phyloP scores from a whole-genome alignment of 2,888 invertebrate genomes.

The Colletes collaris region DNA sequence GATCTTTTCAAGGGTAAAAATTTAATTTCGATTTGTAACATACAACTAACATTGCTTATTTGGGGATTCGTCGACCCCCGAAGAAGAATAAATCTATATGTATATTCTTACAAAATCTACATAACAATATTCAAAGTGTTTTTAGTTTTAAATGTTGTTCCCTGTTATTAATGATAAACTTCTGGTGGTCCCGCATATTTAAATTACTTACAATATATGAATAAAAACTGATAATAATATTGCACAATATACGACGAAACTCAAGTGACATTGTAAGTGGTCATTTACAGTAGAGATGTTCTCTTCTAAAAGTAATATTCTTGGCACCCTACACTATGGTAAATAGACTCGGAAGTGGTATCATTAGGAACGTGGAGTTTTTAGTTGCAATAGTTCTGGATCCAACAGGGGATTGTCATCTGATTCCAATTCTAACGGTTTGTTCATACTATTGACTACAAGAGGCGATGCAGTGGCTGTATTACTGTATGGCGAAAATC shows the following conservation, averaged over 20 bases:
- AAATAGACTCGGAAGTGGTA: conserved; percentile 26
- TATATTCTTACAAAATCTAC: conserved; percentile 66
- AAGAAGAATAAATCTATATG: conserved; percentile 38
- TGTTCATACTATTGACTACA: conserved; percentile 79
- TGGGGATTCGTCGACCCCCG: conserved; percentile 28
- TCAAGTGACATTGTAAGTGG: conserved; percentile 21
- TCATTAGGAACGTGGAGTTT: conserved; percentile 79
- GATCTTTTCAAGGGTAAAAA: conserved; percentile 33
- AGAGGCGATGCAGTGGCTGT: conserved; percentile 77
- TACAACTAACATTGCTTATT: conserved; percentile 31
- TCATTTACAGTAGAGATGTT: conserved; percentile 17
- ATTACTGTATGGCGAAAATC: conserved; percentile 80
- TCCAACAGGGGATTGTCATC: conserved; percentile 80
- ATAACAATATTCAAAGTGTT: conserved; percentile 49
- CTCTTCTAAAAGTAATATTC: conserved; percentile 28
- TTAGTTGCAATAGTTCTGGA: conserved; percentile 80
- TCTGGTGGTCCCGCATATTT: conserved; percentile 54
- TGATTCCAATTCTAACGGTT: conserved; percentile 73
- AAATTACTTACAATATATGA: conserved; percentile 18
- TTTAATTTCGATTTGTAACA: conserved; percentile 44
- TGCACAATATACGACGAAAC: conserved; percentile 29
- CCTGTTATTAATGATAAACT: conserved; percentile 15
- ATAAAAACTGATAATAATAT: conserved; percentile 31
- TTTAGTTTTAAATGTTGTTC: conserved; percentile 29
- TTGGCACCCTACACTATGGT: conserved; percentile 42